Percentiles rank a stretch among this genome's conserved stretches.
These are phyloP conservation scores for Engystomops pustulosus DNA, from an alignment of 2,113 vertebrate genomes.

Conservation along the genomic window DNA sequence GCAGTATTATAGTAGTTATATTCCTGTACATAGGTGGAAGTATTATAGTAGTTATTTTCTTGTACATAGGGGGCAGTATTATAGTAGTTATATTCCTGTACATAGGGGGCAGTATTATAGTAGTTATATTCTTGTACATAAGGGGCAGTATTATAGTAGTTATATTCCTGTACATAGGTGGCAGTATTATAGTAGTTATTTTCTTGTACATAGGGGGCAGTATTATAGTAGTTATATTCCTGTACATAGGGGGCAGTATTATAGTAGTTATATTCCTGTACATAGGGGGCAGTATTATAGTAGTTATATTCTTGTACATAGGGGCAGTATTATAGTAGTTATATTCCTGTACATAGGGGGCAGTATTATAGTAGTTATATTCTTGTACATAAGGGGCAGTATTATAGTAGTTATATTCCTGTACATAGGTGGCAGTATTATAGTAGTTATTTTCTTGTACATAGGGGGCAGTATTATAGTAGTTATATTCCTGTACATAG, in stretches of 20 bases:
- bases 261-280: conserved; percentile 3
- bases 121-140: conserved; percentile 10
- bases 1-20: too few relatives aligned
- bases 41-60: background rate
- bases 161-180: background rate
- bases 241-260: conserved; percentile 2
- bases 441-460: conserved; percentile 8
- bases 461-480: conserved; percentile 8
- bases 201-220: background rate
- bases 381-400: background rate
- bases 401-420: conserved; percentile 18
- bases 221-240: conserved; percentile 12
- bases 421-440: conserved; percentile 2
- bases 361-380: conserved; percentile 17
- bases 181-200: conserved; percentile 13
- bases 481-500: conserved; percentile 1
- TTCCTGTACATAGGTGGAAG: background rate
- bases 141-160: background rate
- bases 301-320: background rate
- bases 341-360: background rate
- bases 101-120: background rate
- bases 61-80: background rate
- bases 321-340: background rate
- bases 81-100: conserved; percentile 12
- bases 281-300: too few relatives aligned